Evolutionary conservation across 2,888 invertebrate genomes (phyloP).

Genomic region (Lepidocyrtoides sp.): DNA sequence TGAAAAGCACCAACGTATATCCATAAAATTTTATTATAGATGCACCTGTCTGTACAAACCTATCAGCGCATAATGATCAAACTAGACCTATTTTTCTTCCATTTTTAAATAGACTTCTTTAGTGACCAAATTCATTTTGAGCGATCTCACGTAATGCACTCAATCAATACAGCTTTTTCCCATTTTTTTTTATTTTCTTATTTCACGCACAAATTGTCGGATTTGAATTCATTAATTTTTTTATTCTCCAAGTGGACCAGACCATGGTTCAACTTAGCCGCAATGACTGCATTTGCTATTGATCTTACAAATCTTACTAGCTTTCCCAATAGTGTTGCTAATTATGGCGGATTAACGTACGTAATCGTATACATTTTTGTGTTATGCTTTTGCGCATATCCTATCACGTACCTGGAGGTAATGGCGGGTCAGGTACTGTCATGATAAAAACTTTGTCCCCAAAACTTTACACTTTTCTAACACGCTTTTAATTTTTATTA

Average conservation of each 20-base stretch:
- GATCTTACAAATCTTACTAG: not conserved
- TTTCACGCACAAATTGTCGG: not conserved
- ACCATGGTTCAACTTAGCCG: not conserved
- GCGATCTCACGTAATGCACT: no score
- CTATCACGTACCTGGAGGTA: conserved; percentile 43
- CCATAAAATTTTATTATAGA: no score
- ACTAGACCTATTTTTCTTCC: no score
- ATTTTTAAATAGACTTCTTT: no score
- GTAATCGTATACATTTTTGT: not conserved
- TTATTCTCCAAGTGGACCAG: conserved; percentile 7
- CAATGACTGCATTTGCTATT: conserved; percentile 28
- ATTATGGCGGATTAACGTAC: conserved; percentile 35
- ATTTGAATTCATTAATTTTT: not conserved
- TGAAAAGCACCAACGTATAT: no score
- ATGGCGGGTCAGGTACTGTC: conserved; percentile 25
- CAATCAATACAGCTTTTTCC: not conserved
- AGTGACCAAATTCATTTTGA: no score
- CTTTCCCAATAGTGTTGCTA: conserved; percentile 12
- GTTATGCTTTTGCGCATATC: not conserved
- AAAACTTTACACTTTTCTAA: no score
- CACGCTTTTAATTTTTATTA: not conserved
- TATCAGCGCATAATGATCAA: no score
- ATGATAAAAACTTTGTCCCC: no score
- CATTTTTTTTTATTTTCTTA: not conserved
- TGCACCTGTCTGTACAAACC: no score